Percentiles rank a stretch among this genome's conserved stretches.
phyloP scores from a whole-genome alignment of 1,140 invertebrate genomes.

The Drosophila kohkoa region DNA sequence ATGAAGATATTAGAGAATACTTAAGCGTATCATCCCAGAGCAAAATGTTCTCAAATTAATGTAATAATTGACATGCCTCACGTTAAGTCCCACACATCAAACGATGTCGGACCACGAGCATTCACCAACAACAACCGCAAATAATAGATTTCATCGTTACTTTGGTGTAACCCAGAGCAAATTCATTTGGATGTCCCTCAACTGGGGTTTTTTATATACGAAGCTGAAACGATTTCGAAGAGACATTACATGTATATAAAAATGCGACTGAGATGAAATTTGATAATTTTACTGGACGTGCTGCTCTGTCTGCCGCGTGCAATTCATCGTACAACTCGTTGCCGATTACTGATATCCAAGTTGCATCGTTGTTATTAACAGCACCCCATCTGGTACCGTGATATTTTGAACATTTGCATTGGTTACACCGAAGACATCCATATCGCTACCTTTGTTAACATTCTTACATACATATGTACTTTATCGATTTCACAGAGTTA shows the following conservation, averaged over 20 bases:
- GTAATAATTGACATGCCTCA: too few relatives aligned
- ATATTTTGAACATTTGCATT: constrained; percentile 8
- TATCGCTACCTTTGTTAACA: constrained; percentile 7
- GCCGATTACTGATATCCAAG: constrained; percentile 85
- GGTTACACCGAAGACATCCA: constrained; percentile 6
- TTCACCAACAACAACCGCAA: too few relatives aligned
- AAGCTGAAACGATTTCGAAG: constrained; percentile 40
- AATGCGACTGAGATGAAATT: constrained; percentile 78
- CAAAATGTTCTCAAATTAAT: too few relatives aligned
- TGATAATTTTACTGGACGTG: constrained; percentile 75
- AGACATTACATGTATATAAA: constrained; percentile 66
- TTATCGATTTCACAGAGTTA: constrained; percentile 3
- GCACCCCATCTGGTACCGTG: constrained; percentile 4
- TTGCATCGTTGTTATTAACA: constrained; percentile 64
- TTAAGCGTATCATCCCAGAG: too few relatives aligned
- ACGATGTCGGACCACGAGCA: too few relatives aligned
- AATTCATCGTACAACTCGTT: constrained; percentile 77
- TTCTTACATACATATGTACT: neutral
- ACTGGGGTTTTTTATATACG: constrained; percentile 16
- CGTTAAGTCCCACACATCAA: too few relatives aligned
- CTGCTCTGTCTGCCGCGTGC: constrained; percentile 57
- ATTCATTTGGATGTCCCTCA: neutral
- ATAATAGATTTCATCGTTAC: neutral
- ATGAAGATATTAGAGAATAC: too few relatives aligned
- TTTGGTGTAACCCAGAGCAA: neutral